phyloP scores from a whole-genome alignment of 2,888 invertebrate genomes.

The Empis stercorea region DNA sequence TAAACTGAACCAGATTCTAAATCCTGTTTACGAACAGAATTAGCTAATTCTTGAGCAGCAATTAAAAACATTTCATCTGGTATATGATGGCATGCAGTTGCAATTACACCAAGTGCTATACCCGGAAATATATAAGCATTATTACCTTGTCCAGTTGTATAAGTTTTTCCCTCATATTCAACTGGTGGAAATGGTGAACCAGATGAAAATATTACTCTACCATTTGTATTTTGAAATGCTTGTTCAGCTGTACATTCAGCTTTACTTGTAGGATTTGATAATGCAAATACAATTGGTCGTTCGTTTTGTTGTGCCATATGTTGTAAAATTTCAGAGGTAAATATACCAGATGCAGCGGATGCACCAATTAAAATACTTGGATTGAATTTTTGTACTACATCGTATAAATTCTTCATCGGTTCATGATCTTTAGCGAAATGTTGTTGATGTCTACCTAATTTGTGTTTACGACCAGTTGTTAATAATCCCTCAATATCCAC shows the following conservation, averaged over 20 bases:
- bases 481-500: constrained; percentile 87
- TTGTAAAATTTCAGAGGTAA: constrained; percentile 72
- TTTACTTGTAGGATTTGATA: constrained; percentile 95
- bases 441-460: constrained; percentile 52
- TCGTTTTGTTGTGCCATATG: constrained; percentile 80
- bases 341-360: constrained; percentile 82
- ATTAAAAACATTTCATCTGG: constrained; percentile 87
- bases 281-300: constrained; percentile 86
- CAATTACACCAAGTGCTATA: constrained; percentile 83
- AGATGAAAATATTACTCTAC: constrained; percentile 84
- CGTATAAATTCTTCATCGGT: constrained; percentile 62
- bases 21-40: constrained; percentile 71
- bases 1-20: constrained; percentile 80
- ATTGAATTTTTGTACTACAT: constrained; percentile 70
- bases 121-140: constrained; percentile 98
- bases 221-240: constrained; percentile 84
- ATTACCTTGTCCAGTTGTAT: constrained; percentile 90
- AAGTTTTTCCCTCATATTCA: constrained; percentile 62
- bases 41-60: constrained; percentile 81
- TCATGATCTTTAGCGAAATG: constrained; percentile 66
- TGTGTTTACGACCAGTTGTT: constrained; percentile 44
- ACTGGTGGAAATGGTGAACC: constrained; percentile 93
- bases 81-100: constrained; percentile 85
- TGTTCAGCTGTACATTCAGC: constrained; percentile 97
- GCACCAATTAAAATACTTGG: constrained; percentile 84